Evolutionary conservation across 2,113 vertebrate species (phyloP), one percentile per base, ranked within the genome.

Genomic region (Mobula birostris): DNA sequence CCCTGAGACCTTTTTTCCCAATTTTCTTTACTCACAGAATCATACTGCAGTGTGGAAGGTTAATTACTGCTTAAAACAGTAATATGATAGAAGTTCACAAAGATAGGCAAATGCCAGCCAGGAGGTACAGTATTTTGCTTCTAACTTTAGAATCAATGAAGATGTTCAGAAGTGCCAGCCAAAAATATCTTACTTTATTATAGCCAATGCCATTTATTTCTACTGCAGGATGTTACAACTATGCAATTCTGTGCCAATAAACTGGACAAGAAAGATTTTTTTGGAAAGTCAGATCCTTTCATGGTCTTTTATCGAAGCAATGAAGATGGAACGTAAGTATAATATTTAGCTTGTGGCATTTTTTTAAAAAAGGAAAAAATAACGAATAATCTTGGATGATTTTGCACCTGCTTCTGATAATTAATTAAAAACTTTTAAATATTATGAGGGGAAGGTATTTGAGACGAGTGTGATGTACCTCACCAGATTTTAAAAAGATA

Each of bases 221-320:
- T 63, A 36, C 93, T 82, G 94, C 96, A 98, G 98, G 97, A 98
- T 94, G 97, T 98, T 0, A 97, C 97, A 94, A 98, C 97, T 0
- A 98, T 98, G 98, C 98, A 98, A 96, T 98, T 98, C 95, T 98
- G 98, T 94, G 98, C 98, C 96, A 98, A 98, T 96, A 98, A 98
- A 94, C 96, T 98, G 96, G 98, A 98, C 96, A 98, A 98, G 96
- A 98, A 98, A 94, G 98, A 98, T 94, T 98, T 98, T 95, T 98
- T 98, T 58, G 98, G 98, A 94, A 98, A 98, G 95, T 98, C 98
- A 0, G 98, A 98, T 94, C 98, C 98, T 27, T 98, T 98, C 96
- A 96, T 98, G 97, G 98, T 98, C 70, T 98, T 98, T 96, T 98
- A 97, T 96, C 96, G 98, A 95, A 98, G 98, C 96, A 98, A 98